Evolutionary conservation across 2,113 vertebrate species (phyloP), one percentile per base, ranked within the genome.

Genomic region (Periophthalmodon schlosseri): DNA sequence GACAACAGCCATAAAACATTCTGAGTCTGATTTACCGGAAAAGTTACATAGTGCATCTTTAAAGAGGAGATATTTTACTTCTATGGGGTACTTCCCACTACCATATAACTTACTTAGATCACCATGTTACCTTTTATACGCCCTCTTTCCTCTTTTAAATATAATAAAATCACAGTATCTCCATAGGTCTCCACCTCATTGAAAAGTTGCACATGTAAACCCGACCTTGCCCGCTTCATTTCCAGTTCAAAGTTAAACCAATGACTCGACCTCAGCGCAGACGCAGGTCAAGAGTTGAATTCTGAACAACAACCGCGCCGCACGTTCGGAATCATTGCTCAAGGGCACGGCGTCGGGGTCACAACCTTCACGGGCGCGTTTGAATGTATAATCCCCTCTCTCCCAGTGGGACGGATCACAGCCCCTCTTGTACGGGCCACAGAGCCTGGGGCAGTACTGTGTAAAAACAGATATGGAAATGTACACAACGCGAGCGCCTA

Each of bases 371-470:
- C 50, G 33, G 15, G 70, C 28, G 60, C 49, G 21, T 68, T 52
- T 50, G 65, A 57, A 16, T 77, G 9, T 20, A 49, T 49, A 52
- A 14, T 21, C 57, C 76, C 79, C 63, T 65, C 57, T n/a, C 65
- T 47, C 36, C 76, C 81, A 64, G 44, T 13, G 33, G 80, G 81
- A 71, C 47, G n/a, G 4, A 21, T n/a, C 52, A 56, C 52, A n/a
- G 81, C 13, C 69, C 15, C 46, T 68, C 28, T 1, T 20, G 73
- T 72, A 58, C 57, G 65, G 52, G 61, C 63, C 64, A 65, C 24
- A 15, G 33, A 16, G 75, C 80, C 49, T 69, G 68, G 2, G 66
- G 70, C 82, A 77, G 75, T 44, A 83, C 71, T 63, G 74, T 77
- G 83, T 50, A 71, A 71, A 75, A 61, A 3, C 54, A 66, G 4